Evolutionary conservation across 2,113 vertebrate species (phyloP), one percentile per base, ranked within the genome.

Genomic region (Sapayoa aenigma): DNA sequence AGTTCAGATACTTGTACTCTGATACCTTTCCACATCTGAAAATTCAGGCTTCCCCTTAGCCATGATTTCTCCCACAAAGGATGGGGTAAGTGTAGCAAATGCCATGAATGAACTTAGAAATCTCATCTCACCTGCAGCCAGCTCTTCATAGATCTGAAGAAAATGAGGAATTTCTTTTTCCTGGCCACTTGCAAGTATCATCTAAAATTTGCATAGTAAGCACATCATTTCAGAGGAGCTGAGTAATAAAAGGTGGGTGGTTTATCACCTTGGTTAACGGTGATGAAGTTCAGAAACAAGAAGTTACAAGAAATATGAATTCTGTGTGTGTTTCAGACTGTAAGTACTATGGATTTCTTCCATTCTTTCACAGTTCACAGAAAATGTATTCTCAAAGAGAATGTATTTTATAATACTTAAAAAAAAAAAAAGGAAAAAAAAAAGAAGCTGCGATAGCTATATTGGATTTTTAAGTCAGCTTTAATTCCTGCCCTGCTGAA

Each of bases 401-500:
- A 84, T 60, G 22, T 91, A 63, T 92, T 95, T 92, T 78, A 79
- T 67, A 53, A 85, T 87, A 73, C 60, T 39, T 42, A 2, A 31
- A 28, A 80, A 74, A 92, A 44, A 44, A 42, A 42, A 14, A 14
- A 44, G 15, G 16, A 16, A 46, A 46, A 47, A 22, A 35, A 66
- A 52, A 17, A 47, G 16, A 56, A 52, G 9, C 68, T 58, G 9
- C 49, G 1, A 72, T 60, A 80, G 77, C 76, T 75, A 69, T 91
- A 88, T 89, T 91, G 89, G 68, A 71, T 96, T 89, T 96, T 93
- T 88, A 91, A 92, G 90, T 93, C 83, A 82, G 75, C 92, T 87
- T 91, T 95, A 67, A 95, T 95, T 96, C 89, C 47, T 94, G 58
- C 46, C 72, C 83, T 84, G 66, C 67, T 77, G 39, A 93, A 75